Conservation (phyloP, 2,888 invertebrate genomes). For the Cactoblastis cactorum region DNA sequence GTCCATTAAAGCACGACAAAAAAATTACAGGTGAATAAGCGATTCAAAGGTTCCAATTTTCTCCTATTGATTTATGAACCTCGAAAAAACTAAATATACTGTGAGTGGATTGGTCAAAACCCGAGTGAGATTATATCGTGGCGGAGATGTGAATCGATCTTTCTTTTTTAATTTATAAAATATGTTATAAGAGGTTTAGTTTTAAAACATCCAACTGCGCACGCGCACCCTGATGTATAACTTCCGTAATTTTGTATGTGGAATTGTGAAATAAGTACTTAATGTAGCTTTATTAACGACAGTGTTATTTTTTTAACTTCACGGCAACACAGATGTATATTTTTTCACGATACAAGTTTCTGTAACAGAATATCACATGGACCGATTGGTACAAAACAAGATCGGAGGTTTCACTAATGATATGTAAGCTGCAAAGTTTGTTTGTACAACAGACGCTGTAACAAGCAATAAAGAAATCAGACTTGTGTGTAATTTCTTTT, state of each 20-base stretch:
- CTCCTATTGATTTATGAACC: too few relatives aligned
- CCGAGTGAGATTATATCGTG: constrained; percentile 10
- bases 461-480: constrained; percentile 78
- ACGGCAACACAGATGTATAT: constrained; percentile 34
- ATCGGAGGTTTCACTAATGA: constrained; percentile 67
- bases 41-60: too few relatives aligned
- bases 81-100: not conserved
- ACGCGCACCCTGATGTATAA: constrained; percentile 50
- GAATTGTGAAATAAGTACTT: constrained; percentile 55
- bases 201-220: constrained; percentile 44
- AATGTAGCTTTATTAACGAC: constrained; percentile 52
- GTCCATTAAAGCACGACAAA: too few relatives aligned
- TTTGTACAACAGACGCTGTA: constrained; percentile 75
- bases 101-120: not conserved
- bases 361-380: constrained; percentile 25
- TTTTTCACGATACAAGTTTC: constrained; percentile 34
- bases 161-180: constrained; percentile 36
- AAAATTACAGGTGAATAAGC: too few relatives aligned
- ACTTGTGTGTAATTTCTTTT: constrained; percentile 48
- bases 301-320: not conserved
- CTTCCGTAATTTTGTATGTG: constrained; percentile 37
- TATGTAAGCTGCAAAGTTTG: constrained; percentile 65
- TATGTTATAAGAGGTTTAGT: constrained; percentile 50
- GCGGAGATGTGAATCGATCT: constrained; percentile 33
- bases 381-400: constrained; percentile 53